Evolutionary conservation across 2,113 vertebrate genomes (phyloP).

Genomic region (Panthera leo): DNA sequence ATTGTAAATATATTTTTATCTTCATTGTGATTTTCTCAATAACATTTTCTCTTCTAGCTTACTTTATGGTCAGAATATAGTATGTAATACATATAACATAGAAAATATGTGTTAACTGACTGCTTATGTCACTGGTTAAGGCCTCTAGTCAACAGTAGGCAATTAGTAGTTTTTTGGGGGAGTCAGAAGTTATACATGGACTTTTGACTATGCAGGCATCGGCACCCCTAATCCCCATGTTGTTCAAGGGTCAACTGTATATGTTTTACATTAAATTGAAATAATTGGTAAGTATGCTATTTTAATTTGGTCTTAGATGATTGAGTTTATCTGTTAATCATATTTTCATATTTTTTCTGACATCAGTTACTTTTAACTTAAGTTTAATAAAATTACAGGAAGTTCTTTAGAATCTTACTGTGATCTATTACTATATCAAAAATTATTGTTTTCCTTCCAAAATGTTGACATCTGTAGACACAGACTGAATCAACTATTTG

Average conservation of each 20-base stretch:
- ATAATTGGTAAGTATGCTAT: background rate
- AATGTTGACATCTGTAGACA: slow-evolving; percentile 20
- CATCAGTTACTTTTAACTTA: background rate
- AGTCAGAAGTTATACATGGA: background rate
- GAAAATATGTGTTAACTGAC: background rate
- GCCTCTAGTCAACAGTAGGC: background rate
- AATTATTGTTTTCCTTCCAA: slow-evolving; percentile 29
- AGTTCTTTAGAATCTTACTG: slow-evolving; percentile 23
- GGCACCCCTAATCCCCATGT: background rate
- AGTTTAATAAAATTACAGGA: slow-evolving; percentile 24
- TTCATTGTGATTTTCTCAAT: background rate
- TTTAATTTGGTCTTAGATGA: slow-evolving; percentile 37
- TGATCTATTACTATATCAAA: background rate
- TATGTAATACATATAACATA: background rate
- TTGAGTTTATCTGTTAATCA: background rate
- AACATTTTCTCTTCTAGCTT: background rate
- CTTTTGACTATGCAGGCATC: background rate
- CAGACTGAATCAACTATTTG: slow-evolving; percentile 28
- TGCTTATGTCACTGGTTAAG: background rate
- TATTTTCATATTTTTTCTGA: slow-evolving; percentile 23
- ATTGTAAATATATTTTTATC: background rate
- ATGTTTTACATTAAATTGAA: slow-evolving; percentile 5
- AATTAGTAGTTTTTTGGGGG: background rate
- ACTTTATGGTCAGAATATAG: background rate
- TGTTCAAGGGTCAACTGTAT: background rate